Percentiles rank a stretch among this genome's conserved stretches.
These are phyloP conservation scores for Slavum lentiscoides DNA, from an alignment of 2,888 invertebrate genomes.

Conservation along the genomic window DNA sequence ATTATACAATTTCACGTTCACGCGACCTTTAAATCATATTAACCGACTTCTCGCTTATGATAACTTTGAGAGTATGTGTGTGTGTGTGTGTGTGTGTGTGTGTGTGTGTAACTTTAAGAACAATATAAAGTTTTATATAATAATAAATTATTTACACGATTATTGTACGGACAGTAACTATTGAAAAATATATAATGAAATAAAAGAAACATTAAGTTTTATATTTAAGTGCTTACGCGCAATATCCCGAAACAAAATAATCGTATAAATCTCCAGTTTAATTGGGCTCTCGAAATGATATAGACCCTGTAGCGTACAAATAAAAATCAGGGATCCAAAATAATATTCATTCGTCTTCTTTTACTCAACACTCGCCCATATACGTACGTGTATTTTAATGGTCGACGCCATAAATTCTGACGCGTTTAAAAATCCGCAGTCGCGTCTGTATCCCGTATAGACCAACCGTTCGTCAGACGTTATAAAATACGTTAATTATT, in stretches of 20 bases:
- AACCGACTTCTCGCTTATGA: no score
- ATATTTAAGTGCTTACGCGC: no score
- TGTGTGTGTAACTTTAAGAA: background rate
- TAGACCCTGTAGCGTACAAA: slow-evolving; percentile 29
- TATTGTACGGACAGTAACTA: no score
- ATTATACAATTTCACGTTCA: background rate
- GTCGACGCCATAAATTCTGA: slow-evolving; percentile 19
- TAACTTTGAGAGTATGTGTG: no score
- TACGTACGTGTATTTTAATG: background rate
- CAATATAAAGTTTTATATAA: background rate
- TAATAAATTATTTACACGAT: background rate
- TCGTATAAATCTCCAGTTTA: slow-evolving; percentile 44
- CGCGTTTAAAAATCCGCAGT: slow-evolving; percentile 1
- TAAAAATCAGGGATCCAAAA: slow-evolving; percentile 35
- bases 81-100: no score
- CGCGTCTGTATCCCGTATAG: background rate
- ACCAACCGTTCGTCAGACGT: background rate
- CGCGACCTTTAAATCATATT: no score
- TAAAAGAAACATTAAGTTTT: no score
- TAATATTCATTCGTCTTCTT: background rate
- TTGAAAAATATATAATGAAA: no score
- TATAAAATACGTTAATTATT: no score
- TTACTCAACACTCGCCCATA: background rate
- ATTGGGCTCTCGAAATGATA: slow-evolving; percentile 36
- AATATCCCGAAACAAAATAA: background rate